phyloP scores from a whole-genome alignment of 2,888 invertebrate genomes.

The Tenthredo distinguenda region DNA sequence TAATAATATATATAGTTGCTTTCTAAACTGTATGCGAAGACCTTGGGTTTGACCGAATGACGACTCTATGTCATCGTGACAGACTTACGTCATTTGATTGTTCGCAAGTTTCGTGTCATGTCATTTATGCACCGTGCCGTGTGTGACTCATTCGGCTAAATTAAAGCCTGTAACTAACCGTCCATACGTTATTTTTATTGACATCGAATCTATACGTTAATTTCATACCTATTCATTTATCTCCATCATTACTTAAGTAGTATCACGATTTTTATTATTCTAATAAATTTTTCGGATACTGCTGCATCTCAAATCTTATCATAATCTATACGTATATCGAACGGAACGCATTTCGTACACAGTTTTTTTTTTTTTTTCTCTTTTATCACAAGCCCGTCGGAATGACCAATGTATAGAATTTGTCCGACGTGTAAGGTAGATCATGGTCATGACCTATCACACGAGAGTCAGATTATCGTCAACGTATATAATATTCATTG shows the following conservation, averaged over 20 bases:
- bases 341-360: not conserved
- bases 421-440: not conserved
- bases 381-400: not conserved
- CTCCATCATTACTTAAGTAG: not conserved
- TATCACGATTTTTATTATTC: not conserved
- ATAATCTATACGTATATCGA: not conserved
- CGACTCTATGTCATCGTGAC: not conserved
- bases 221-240: not conserved
- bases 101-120: conserved; percentile 18
- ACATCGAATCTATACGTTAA: not conserved
- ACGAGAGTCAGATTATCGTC: not conserved
- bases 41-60: conserved; percentile 27
- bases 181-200: not conserved
- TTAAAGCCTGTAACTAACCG: not conserved
- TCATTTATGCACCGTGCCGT: conserved; percentile 26
- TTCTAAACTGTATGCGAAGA: conserved; percentile 14
- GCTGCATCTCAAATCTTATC: not conserved
- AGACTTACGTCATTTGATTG: conserved; percentile 41
- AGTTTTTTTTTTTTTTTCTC: not conserved
- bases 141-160: conserved; percentile 31
- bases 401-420: not conserved
- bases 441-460: not conserved
- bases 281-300: not conserved
- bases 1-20: conserved; percentile 11
- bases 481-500: not conserved